Evolutionary conservation across 2,888 invertebrate genomes (phyloP).

Genomic region (Biston betularia): DNA sequence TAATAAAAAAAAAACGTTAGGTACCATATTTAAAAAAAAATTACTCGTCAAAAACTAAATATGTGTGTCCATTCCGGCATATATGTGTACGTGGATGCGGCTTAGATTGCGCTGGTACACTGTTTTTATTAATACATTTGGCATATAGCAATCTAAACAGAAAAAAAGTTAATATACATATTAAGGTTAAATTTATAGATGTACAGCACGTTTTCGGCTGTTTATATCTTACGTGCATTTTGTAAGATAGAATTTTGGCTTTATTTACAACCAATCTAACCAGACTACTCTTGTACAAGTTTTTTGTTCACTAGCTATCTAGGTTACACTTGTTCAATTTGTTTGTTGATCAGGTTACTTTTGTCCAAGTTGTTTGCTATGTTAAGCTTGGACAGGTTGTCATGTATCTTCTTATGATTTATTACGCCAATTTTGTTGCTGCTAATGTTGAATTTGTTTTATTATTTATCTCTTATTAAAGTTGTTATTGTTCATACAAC

Average conservation of each 20-base stretch:
- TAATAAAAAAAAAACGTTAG: not conserved
- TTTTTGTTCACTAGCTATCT: too few relatives aligned
- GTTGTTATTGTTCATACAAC: too few relatives aligned
- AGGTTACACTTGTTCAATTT: not conserved
- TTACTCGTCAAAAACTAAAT: not conserved
- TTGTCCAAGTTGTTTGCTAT: too few relatives aligned
- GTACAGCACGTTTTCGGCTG: conserved; percentile 5
- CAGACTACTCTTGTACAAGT: not conserved
- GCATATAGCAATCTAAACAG: not conserved
- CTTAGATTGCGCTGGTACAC: not conserved
- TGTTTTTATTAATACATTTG: not conserved
- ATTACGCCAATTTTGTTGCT: too few relatives aligned
- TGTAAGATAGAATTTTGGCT: not conserved
- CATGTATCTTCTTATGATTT: not conserved
- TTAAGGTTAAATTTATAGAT: not conserved
- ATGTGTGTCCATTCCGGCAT: conserved; percentile 1
- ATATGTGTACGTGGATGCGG: not conserved
- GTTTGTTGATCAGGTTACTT: too few relatives aligned
- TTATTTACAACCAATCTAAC: not conserved
- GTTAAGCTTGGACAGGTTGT: too few relatives aligned
- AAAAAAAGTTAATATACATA: not conserved
- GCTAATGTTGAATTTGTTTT: too few relatives aligned
- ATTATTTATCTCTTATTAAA: too few relatives aligned
- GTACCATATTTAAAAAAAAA: not conserved
- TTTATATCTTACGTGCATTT: not conserved